Base-by-base conservation (phyloP, 2,888 invertebrate species). In the Cordilura impudica region DNA sequence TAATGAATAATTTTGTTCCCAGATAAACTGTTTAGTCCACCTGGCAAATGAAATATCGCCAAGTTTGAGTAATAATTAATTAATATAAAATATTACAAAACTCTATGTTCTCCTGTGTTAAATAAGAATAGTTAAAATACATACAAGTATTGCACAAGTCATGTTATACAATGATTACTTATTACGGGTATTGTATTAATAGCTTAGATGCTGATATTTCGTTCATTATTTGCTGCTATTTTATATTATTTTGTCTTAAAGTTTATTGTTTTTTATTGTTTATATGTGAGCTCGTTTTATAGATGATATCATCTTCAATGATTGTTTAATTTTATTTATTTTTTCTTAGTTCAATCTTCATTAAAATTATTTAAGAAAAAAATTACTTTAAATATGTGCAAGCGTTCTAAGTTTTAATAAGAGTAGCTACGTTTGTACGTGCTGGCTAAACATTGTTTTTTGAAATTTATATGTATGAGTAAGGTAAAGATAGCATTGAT, bases 251-350 rank as follows among this genome's bases (percentile, higher is more conserved):
- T 54, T 54, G 39, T 51, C 19, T 73, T 61, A 26, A 51, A 61
- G 10, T 43, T 21, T 54, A 21, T 70, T 60, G 12, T 43, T 39
- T 23, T 6, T 29, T 47, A 54, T 56, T 26, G 21, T 16, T 21
- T 45, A 67, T 60, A 51, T 53, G 43, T 69, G 54, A 61, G 61
- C 47, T 69, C 61, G 54, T 69, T 69, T 54, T 54, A 35, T 61
- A 56, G 75, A 75, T 75, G 75, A 75, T 61, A 69, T 75, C 75
- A 75, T 75, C 61, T 69, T 61, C 49, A 69, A 53, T 65, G 56
- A 49, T 65, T 72, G 47, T 65, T 63, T 63, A 61, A 16, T 16
- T 26, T 39, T 18, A 21, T 35, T 21, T 43, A 45, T 56, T 29
- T n/a, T 29, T 21, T 54, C 35, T 67, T 73, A 45, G 54, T 31